Evolutionary conservation across 2,888 invertebrate genomes (phyloP).

Genomic region (Dromius quadrimaculatus): DNA sequence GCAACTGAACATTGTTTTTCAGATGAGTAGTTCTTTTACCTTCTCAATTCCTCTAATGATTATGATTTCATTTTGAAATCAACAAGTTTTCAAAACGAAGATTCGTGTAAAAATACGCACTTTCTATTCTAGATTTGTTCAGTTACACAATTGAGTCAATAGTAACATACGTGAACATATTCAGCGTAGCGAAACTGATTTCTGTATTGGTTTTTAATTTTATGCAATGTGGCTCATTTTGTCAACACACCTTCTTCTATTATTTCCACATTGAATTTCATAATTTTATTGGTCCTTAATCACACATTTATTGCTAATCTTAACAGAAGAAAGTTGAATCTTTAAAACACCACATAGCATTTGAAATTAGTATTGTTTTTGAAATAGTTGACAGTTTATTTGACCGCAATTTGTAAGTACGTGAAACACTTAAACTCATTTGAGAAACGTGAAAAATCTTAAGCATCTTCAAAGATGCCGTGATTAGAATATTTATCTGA

Average conservation of each 20-base stretch:
- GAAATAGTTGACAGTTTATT: not conserved
- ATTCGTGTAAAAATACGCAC: slow-evolving; percentile 46
- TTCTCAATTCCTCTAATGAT: too few relatives aligned
- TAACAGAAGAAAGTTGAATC: not conserved
- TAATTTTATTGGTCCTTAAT: slow-evolving; percentile 28
- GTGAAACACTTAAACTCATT: slow-evolving; percentile 33
- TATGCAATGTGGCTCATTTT: slow-evolving; percentile 29
- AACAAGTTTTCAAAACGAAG: too few relatives aligned
- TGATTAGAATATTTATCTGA: slow-evolving; percentile 43
- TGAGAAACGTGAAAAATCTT: slow-evolving; percentile 22
- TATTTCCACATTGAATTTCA: slow-evolving; percentile 22
- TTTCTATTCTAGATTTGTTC: slow-evolving; percentile 48
- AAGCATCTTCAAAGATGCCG: slow-evolving; percentile 32
- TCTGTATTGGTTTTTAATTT: slow-evolving; percentile 23
- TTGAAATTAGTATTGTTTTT: slow-evolving; percentile 15
- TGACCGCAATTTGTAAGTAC: slow-evolving; percentile 28
- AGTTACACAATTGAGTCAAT: slow-evolving; percentile 43
- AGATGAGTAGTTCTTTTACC: too few relatives aligned
- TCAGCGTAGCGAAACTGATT: slow-evolving; percentile 29
- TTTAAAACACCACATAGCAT: not conserved
- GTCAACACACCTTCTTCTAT: slow-evolving; percentile 31
- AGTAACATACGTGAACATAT: slow-evolving; percentile 27
- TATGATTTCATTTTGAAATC: too few relatives aligned
- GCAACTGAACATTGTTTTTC: too few relatives aligned
- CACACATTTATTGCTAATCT: slow-evolving; percentile 1